Base-by-base conservation (phyloP, 2,888 invertebrate species). In the Junonia oenone region DNA sequence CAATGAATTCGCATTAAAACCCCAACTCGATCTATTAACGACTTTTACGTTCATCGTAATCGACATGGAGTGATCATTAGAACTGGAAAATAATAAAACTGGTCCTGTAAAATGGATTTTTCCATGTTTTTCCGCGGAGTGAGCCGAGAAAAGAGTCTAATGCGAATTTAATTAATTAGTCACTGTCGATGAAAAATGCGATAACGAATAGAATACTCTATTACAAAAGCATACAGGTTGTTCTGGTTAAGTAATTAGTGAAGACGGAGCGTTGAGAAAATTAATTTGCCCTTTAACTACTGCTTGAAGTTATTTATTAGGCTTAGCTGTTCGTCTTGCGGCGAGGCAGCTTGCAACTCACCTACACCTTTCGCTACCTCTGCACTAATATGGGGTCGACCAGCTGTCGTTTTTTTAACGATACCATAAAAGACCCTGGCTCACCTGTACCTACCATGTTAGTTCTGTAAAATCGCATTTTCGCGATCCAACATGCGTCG, bases 81-180 rank as follows among this genome's bases (percentile, higher is more conserved):
- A 63, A 66, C 69, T 67, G 51, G 62, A 59, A 68, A 67, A 64
- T 64, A 59, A 68, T 68, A 33, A 11, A 46, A 58, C 68, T 65
- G 66, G 66, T 70, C 64, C 56, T 60, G 59, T 63, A 67, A 70
- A 74, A 68, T 72, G 69, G 62, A 69, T 73, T 79, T 81, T 79
- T 81, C 81, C 76, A 69, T 64, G 71, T 77, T 81, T 81, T 76
- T 78, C 72, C 68, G 66, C 59, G 67, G 68, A 71, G 63, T 46
- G 67, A 68, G 77, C 76, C 68, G 66, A 64, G 68, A 77, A 83
- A 85, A 81, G 81, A 78, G 72, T 64, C 68, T 68, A 71, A 78
- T 76, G 68, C 67, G 72, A 70, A 71, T 79, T 84, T 81, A 79
- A 85, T 84, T 83, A 81, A 83, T 83, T 80, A 65, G 68, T 68